Percentiles rank a stretch among this genome's conserved stretches.
These are phyloP conservation scores for Pogoniulus pusillus DNA, from an alignment of 2,797 vertebrate genomes.

Conservation along the genomic window DNA sequence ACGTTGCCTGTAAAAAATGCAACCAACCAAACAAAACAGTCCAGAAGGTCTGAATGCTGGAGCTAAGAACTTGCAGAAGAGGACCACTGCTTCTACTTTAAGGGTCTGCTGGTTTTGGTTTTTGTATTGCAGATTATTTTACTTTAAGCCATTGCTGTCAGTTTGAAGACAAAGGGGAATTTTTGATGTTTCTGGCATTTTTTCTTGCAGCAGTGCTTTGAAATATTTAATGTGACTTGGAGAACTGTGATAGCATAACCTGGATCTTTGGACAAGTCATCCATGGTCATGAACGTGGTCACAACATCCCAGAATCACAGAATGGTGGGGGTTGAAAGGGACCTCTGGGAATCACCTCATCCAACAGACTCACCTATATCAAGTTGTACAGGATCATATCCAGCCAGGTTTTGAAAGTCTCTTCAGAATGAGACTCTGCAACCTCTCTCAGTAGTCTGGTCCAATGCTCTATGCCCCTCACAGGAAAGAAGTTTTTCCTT, in stretches of 20 bases:
- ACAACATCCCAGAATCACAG: too few relatives aligned
- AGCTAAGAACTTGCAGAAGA: background rate
- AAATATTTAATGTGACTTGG: background rate
- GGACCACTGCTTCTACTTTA: background rate
- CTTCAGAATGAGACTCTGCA: too few relatives aligned
- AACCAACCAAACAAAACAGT: background rate
- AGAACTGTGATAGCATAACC: background rate
- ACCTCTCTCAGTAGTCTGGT: too few relatives aligned
- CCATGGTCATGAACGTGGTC: background rate
- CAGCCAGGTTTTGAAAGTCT: too few relatives aligned
- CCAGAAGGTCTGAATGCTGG: background rate
- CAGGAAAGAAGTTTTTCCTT: too few relatives aligned
- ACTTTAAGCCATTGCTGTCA: background rate
- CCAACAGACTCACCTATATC: too few relatives aligned
- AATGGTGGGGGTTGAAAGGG: too few relatives aligned
- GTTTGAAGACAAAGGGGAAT: background rate
- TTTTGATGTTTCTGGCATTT: background rate
- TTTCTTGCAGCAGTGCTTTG: background rate
- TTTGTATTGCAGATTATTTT: background rate
- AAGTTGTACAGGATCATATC: too few relatives aligned
- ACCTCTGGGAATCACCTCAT: too few relatives aligned
- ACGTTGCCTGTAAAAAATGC: background rate
- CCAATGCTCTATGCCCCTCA: too few relatives aligned
- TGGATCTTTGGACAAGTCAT: background rate
- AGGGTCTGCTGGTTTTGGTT: background rate